Evolutionary conservation across 2,888 invertebrate species (phyloP), one percentile per base, ranked within the genome.

Genomic region (Orthosia incerta): DNA sequence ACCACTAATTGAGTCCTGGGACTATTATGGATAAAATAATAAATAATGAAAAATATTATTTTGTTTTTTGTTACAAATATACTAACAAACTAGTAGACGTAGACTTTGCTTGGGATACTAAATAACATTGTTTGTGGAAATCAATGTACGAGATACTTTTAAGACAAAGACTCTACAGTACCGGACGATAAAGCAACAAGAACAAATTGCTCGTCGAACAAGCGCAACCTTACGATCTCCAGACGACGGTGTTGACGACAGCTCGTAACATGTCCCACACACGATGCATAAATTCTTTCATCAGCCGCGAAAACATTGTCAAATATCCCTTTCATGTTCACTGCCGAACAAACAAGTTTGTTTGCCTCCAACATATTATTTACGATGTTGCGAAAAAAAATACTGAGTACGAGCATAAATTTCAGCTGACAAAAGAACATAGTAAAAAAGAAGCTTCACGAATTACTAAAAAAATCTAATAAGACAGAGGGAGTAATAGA

Each of bases 281-380:
- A 74, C 71, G 77, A 72, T 83, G 79, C 79, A 81, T 81, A 74
- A 74, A 79, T 82, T 83, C 71, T 82, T 85, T 85, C 85, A 83
- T 85, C 85, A 85, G 61, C 70, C 51, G 59, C 73, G 74, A 79
- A 74, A 82, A 78, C 74, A 73, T 78, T 70, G 70, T 65, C 85
- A 82, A 83, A 83, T 76, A 81, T 77, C 75, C 72, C 69, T 77
- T 81, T 74, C 75, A 81, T 75, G 76, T 80, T 79, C 61, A 82
- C 77, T 74, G 56, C 71, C 57, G 48, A 82, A 82, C 81, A 83
- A 81, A 85, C 85, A 85, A 76, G 83, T 85, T 83, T 82, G 76
- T 82, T 80, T 79, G 76, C 71, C 78, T 76, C 68, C 78, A 71
- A 70, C 74, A 55, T 72, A 83, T 79, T 74, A 82, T 86, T 82